Percentiles rank a stretch among this genome's conserved stretches.
Evolutionary conservation across 1,140 invertebrate genomes (phyloP).

Genomic region (Hydropsyche tenuis): DNA sequence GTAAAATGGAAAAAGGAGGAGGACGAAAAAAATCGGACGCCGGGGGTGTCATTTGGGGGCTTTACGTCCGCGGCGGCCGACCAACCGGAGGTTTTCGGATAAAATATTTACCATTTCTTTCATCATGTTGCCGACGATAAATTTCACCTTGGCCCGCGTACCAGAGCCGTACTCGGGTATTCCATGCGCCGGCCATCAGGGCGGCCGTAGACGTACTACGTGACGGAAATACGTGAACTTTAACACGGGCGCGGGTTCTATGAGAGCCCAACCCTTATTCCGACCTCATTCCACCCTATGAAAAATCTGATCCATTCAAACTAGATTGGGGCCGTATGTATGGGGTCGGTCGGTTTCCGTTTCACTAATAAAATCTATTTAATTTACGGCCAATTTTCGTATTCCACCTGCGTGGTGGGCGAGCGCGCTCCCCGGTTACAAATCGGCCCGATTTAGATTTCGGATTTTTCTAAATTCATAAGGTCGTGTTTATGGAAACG

Average conservation of each 20-base stretch:
- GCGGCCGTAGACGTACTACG: conserved; percentile 47
- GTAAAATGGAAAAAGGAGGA: neutral
- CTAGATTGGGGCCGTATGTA: neutral
- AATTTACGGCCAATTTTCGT: conserved; percentile 46
- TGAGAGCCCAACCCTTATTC: no score
- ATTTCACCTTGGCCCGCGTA: conserved; percentile 31
- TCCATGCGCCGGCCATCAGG: conserved; percentile 45
- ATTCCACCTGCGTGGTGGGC: conserved; percentile 36
- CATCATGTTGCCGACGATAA: conserved; percentile 49
- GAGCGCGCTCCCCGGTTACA: neutral
- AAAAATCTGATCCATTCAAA: conserved; percentile 34
- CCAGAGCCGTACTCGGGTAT: conserved; percentile 38
- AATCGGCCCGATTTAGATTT: neutral
- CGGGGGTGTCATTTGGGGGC: conserved; percentile 19
- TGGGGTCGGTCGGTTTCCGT: neutral
- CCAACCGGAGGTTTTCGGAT: conserved; percentile 40
- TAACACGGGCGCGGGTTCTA: no score
- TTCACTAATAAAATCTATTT: conserved; percentile 45
- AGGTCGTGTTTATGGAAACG: conserved; percentile 9
- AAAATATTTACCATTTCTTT: conserved; percentile 51
- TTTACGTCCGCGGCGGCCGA: conserved; percentile 31
- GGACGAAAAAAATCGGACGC: conserved; percentile 19
- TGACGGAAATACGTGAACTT: conserved; percentile 40
- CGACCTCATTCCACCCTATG: neutral
- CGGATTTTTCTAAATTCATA: neutral